These are phyloP conservation scores for Chaetorhynchus papuensis DNA, from an alignment of 2,113 vertebrate species.

Conservation along the genomic window DNA sequence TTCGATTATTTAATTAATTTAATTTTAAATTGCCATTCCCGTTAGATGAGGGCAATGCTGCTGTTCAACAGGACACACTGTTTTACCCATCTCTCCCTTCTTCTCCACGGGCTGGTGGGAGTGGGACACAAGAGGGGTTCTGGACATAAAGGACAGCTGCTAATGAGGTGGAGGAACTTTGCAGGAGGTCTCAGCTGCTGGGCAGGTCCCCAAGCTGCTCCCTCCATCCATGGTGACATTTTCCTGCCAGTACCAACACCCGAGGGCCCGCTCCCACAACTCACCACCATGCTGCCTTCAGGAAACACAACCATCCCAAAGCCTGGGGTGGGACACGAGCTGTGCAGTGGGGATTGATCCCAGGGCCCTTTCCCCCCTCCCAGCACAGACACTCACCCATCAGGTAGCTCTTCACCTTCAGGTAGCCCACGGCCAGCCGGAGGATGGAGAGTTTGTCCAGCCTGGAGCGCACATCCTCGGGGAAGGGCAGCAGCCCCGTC, in stretches of 20 bases:
- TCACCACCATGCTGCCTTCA: not conserved
- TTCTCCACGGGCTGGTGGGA: accelerated
- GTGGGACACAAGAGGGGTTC: accelerated
- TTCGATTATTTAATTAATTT: not conserved
- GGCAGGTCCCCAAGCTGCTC: not conserved
- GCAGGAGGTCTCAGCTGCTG: not conserved
- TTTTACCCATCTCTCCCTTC: not conserved
- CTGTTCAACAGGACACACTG: not conserved
- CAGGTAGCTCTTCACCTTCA: conserved; percentile 83
- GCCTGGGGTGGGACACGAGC: accelerated
- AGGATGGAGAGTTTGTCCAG: conserved; percentile 85
- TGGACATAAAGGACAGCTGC: not conserved
- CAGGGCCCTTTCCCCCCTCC: not conserved
- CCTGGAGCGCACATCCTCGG: conserved; percentile 69
- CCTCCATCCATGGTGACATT: not conserved
- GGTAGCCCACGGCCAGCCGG: conserved; percentile 80
- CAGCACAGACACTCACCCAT: conserved; percentile 52
- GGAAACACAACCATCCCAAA: not conserved
- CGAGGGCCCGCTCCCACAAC: not conserved
- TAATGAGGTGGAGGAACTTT: not conserved
- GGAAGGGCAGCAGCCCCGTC: conserved; percentile 80
- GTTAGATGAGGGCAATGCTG: not conserved
- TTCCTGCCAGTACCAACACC: not conserved
- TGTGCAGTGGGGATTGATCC: not conserved
- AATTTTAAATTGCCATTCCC: not conserved